phyloP scores from a whole-genome alignment of 2,113 vertebrate species.

The Oncorhynchus gorbuscha region DNA sequence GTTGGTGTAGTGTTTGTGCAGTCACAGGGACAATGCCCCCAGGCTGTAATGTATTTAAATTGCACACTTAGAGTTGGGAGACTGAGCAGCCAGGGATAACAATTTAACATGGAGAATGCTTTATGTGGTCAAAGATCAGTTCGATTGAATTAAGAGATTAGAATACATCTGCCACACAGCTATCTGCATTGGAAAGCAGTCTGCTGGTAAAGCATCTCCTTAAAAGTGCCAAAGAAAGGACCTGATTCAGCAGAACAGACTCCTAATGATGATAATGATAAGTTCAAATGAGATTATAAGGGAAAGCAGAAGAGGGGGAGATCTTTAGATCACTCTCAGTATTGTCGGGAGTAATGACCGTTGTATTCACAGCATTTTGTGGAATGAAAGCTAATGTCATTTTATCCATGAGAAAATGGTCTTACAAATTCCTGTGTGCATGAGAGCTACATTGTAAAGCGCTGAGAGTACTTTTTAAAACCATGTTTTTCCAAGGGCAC shows the following conservation, averaged over 20 bases:
- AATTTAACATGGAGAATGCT: constrained; percentile 64
- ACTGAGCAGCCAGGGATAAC: constrained; percentile 65
- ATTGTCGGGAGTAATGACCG: constrained; percentile 16
- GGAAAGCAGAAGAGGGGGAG: constrained; percentile 37
- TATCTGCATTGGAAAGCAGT: constrained; percentile 55
- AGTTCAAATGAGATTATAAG: constrained; percentile 43
- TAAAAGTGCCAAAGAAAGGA: constrained; percentile 45
- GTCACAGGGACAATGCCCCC: constrained; percentile 34
- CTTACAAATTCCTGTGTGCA: constrained; percentile 24
- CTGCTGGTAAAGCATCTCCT: constrained; percentile 51
- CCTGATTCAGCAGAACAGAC: constrained; percentile 54
- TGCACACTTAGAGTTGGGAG: constrained; percentile 68
- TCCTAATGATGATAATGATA: constrained; percentile 53
- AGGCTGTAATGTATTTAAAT: constrained; percentile 70
- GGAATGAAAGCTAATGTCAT: constrained; percentile 8
- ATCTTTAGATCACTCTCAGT: constrained; percentile 15
- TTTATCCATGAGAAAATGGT: constrained; percentile 20
- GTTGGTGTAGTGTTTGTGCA: constrained; percentile 31
- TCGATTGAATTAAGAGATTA: constrained; percentile 75
- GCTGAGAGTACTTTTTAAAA: not conserved
- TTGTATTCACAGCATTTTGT: constrained; percentile 1
- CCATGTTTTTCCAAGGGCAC: not conserved
- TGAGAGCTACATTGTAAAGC: constrained; percentile 5
- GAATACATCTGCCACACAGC: constrained; percentile 63
- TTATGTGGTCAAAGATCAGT: constrained; percentile 70